Percentiles rank a stretch among this genome's conserved stretches.
These are phyloP conservation scores for Nezara viridula DNA, from an alignment of 2,888 invertebrate species.

Conservation along the genomic window DNA sequence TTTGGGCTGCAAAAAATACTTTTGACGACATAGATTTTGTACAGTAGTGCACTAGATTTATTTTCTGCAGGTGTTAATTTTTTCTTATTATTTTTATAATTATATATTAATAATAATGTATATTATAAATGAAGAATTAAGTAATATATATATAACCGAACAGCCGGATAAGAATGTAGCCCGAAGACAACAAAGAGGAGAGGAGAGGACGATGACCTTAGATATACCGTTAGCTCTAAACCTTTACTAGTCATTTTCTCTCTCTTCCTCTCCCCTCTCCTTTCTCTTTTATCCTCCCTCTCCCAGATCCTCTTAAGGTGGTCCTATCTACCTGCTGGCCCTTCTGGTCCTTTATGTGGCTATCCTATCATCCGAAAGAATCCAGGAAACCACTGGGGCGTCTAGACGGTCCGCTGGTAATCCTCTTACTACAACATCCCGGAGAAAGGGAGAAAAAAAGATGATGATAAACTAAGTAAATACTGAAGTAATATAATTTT, in stretches of 20 bases:
- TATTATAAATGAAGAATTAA: no score
- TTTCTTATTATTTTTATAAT: no score
- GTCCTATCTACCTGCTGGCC: conserved; percentile 40
- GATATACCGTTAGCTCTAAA: conserved; percentile 37
- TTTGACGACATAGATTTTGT: no score
- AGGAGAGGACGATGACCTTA: conserved; percentile 18
- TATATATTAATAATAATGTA: no score
- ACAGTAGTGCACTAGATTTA: no score
- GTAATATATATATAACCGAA: no score
- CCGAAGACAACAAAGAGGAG: not conserved
- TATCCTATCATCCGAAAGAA: not conserved
- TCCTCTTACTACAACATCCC: not conserved
- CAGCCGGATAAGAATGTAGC: not conserved
- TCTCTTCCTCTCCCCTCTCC: conserved; percentile 49
- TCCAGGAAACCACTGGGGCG: not conserved
- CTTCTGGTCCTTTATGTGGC: not conserved
- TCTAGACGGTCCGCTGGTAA: not conserved
- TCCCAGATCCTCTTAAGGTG: not conserved
- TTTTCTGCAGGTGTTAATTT: no score
- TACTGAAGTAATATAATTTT: no score
- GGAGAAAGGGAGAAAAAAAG: no score
- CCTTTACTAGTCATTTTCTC: conserved; percentile 53
- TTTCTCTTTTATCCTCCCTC: conserved; percentile 25
- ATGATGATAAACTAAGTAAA: no score
- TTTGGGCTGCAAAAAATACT: no score